Conservation (phyloP, 2,113 vertebrate species). For the Pao palembangensis region DNA sequence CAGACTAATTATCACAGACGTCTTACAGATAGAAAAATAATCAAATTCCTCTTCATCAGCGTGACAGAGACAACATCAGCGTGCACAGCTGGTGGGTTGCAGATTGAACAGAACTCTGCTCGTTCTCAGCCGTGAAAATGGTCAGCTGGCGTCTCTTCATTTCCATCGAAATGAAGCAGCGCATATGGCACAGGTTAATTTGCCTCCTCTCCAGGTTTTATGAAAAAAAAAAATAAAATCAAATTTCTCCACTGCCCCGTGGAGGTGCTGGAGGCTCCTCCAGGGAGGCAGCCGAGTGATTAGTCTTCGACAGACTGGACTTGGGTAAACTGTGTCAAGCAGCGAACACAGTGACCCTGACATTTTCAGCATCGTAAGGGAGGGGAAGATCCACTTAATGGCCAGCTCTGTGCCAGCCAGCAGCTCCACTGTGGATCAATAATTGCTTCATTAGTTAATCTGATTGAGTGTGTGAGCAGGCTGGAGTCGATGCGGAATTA, state of each 20-base stretch:
- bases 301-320: slow-evolving; percentile 40
- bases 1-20: slow-evolving; percentile 37
- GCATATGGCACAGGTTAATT: slow-evolving; percentile 33
- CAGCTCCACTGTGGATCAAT: slow-evolving; percentile 59
- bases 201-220: slow-evolving; percentile 24
- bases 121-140: slow-evolving; percentile 15
- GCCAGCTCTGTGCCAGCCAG: slow-evolving; percentile 53
- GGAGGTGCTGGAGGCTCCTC: slow-evolving; percentile 23
- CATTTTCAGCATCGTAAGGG: slow-evolving; percentile 58
- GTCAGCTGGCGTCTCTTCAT: slow-evolving; percentile 23
- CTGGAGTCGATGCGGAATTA: slow-evolving; percentile 60
- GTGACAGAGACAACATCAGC: slow-evolving; percentile 7
- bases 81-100: slow-evolving; percentile 11
- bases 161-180: slow-evolving; percentile 5
- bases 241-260: slow-evolving; percentile 23
- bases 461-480: slow-evolving; percentile 65
- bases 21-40: slow-evolving; percentile 35
- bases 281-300: slow-evolving; percentile 49
- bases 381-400: slow-evolving; percentile 68
- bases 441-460: slow-evolving; percentile 78
- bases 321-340: slow-evolving; percentile 53
- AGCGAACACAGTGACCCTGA: slow-evolving; percentile 62
- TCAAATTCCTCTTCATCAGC: slow-evolving; percentile 3
- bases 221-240: slow-evolving; percentile 21
- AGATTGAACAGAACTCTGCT: slow-evolving; percentile 10